Evolutionary conservation across 1,140 invertebrate genomes (phyloP), one percentile per base, ranked within the genome.

Genomic region (Cotesia vestalis): DNA sequence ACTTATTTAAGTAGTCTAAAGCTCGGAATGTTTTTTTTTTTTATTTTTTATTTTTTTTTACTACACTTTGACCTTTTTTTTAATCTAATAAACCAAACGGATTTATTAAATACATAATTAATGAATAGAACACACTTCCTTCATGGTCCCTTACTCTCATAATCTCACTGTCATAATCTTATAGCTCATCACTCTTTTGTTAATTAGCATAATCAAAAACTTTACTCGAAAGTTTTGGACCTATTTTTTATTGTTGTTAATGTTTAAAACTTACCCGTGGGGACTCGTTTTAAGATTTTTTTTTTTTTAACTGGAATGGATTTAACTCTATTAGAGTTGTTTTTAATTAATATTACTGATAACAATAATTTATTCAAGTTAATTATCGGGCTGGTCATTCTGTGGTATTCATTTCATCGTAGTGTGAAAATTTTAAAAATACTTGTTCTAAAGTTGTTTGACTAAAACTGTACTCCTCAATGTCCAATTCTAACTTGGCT

Each of bases 381-480:
- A 46, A 73, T 51, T 76, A 70, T 69, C 40, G 71, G 17, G 63
- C 62, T 68, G 69, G 76, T 87, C 79, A 85, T 81, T 89, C 83
- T 27, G 84, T 79, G 27, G 82, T 81, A 61, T 86, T 86, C 55
- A 83, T 79, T 75, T 91, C 88, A 75, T 94, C 93, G 74, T 92
- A 90, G 79, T 94, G 94, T 66, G 94, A 94, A 83, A 95, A 95
- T 83, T 94, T 92, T 55, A 96, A 88, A 84, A 95, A 96, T 76
- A 95, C 93, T 83, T 95, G 94, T 81, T 95, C 94, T 76, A 95
- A 79, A 0, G 93, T 95, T 4, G 94, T 95, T 83, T 95, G 94
- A 80, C 93, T 94, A 81, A 95, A 94, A 75, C 92, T 93, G 86
- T 95, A 95, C 79, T 95, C 94, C 78, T 93, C 91, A 71, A 95